Conservation (phyloP, 2,888 invertebrate species). For the Ferdinandea cuprea region DNA sequence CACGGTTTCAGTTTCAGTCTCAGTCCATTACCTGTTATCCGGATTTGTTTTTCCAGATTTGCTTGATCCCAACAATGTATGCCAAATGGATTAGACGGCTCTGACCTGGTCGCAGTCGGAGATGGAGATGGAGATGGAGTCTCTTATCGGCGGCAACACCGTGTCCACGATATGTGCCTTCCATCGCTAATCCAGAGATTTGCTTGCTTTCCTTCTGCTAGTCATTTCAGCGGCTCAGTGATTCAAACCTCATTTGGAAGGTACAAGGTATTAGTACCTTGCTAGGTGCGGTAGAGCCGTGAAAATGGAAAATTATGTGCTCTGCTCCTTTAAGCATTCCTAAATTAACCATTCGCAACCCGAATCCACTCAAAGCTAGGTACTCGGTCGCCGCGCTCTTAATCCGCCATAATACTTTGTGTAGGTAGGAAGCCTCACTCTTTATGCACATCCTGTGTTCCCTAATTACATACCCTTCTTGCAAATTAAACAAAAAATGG, state of each 20-base stretch:
- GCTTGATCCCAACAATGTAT: slow-evolving; percentile 54
- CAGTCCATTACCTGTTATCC: slow-evolving; percentile 31
- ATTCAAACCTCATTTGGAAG: slow-evolving; percentile 28
- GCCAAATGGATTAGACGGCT: slow-evolving; percentile 53
- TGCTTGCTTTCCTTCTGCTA: background rate
- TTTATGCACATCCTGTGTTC: slow-evolving; percentile 18
- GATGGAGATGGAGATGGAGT: too few relatives aligned
- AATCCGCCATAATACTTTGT: slow-evolving; percentile 17
- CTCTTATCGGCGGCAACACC: slow-evolving; percentile 23
- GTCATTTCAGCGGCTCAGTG: slow-evolving; percentile 5
- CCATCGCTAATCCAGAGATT: slow-evolving; percentile 18
- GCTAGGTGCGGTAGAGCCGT: slow-evolving; percentile 17
- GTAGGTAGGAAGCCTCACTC: background rate
- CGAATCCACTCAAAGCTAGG: slow-evolving; percentile 1
- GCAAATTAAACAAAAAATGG: slow-evolving; percentile 50
- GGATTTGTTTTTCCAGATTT: slow-evolving; percentile 47
- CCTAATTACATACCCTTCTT: slow-evolving; percentile 56
- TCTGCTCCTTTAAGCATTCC: slow-evolving; percentile 35
- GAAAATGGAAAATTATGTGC: slow-evolving; percentile 51
- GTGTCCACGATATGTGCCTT: slow-evolving; percentile 12
- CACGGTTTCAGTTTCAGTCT: slow-evolving; percentile 31
- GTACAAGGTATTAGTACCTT: slow-evolving; percentile 39
- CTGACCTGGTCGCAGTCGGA: too few relatives aligned
- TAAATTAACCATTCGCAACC: slow-evolving; percentile 55
- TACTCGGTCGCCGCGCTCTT: slow-evolving; percentile 5